A percentile compares a stretch with the other conserved stretches of the same genome.
Evolutionary conservation across 2,113 vertebrate genomes (phyloP).

Genomic region (Tinamus guttatus): DNA sequence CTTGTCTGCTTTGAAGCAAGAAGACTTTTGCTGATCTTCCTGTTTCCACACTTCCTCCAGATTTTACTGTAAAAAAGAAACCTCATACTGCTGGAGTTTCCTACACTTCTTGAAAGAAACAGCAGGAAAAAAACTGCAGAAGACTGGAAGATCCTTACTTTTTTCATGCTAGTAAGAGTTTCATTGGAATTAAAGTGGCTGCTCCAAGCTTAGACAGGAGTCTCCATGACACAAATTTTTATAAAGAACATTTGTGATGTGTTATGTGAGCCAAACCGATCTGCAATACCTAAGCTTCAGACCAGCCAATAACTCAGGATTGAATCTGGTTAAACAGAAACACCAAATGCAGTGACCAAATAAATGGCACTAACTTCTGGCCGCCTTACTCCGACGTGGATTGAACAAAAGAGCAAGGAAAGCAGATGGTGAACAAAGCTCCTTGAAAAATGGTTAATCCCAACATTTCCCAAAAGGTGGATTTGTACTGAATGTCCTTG

Average conservation of each 20-base stretch:
- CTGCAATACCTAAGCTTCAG: conserved; percentile 42
- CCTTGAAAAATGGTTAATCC: not conserved
- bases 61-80: not conserved
- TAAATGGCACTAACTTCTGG: not conserved
- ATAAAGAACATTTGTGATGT: conserved; percentile 15
- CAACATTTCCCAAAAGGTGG: not conserved
- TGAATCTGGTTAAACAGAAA: no score
- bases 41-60: not conserved
- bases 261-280: not conserved
- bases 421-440: not conserved
- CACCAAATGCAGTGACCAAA: not conserved
- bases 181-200: not conserved
- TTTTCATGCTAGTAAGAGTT: not conserved
- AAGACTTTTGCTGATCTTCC: not conserved
- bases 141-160: not conserved
- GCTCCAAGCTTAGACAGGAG: not conserved
- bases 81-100: not conserved
- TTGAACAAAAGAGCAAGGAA: not conserved
- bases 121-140: not conserved
- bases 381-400: not conserved
- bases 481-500: not conserved
- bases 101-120: not conserved
- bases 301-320: no score
- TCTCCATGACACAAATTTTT: not conserved
- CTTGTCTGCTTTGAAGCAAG: not conserved